Percentiles rank a stretch among this genome's conserved stretches.
Conservation (phyloP, 1,140 invertebrate species). For the Drosophila aff. region DNA sequence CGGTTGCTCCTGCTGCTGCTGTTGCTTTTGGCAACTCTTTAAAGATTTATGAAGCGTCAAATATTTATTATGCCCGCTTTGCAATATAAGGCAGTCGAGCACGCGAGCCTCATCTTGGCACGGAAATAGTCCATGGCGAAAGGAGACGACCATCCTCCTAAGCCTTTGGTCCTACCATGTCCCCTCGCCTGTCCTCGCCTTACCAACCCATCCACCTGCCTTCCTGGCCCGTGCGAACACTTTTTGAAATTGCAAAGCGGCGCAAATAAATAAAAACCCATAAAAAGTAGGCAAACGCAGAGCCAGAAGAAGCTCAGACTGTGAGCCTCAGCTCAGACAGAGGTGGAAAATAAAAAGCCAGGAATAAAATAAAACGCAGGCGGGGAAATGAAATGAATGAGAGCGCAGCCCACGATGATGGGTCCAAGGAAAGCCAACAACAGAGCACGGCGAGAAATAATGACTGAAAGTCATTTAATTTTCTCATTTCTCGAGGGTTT, state of each 20-base stretch:
- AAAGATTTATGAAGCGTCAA: constrained; percentile 85
- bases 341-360: constrained; percentile 72
- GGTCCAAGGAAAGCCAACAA: constrained; percentile 20
- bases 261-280: constrained; percentile 82
- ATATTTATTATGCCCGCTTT: constrained; percentile 85
- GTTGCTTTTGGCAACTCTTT: constrained; percentile 79
- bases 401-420: constrained; percentile 54
- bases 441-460: constrained; percentile 27
- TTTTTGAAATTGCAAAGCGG: constrained; percentile 81
- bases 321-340: constrained; percentile 33
- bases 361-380: constrained; percentile 45
- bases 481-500: not conserved
- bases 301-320: constrained; percentile 9
- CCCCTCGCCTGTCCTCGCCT: not conserved
- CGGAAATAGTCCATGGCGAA: constrained; percentile 64
- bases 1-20: constrained; percentile 34
- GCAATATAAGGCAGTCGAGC: constrained; percentile 80
- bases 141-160: constrained; percentile 21
- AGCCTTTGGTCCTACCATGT: constrained; percentile 35
- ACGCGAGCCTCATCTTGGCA: constrained; percentile 71
- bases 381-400: constrained; percentile 75
- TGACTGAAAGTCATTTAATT: no score
- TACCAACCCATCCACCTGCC: not conserved
- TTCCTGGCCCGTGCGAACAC: constrained; percentile 52
- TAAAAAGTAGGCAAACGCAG: constrained; percentile 77